Percentiles rank a stretch among this genome's conserved stretches.
Evolutionary conservation across 2,888 invertebrate genomes (phyloP).

Genomic region (Drosophila hamatofila): DNA sequence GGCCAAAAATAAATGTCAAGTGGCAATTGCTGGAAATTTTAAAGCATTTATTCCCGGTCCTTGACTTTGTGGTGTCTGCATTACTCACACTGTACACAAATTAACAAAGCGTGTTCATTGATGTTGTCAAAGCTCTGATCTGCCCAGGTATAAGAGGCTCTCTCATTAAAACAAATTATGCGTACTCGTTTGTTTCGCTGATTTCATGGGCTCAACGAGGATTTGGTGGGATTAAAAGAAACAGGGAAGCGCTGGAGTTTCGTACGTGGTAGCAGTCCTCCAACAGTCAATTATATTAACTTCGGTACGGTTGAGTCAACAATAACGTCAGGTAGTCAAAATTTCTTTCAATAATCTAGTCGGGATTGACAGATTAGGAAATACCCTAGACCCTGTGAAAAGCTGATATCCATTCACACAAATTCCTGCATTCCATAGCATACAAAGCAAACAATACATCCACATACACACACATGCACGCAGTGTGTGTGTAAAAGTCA

Average conservation of each 20-base stretch:
- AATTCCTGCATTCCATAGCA: too few species aligned
- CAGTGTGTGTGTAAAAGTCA: too few species aligned
- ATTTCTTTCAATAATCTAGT: neutral
- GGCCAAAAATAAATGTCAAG: conserved; percentile 1
- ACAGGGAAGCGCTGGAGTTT: conserved; percentile 34
- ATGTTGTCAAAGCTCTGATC: conserved; percentile 48
- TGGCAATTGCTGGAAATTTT: conserved; percentile 48
- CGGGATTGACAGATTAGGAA: neutral
- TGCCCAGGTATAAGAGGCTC: conserved; percentile 15
- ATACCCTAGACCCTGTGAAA: neutral
- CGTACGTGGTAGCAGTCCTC: conserved; percentile 32
- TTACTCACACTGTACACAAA: conserved; percentile 54
- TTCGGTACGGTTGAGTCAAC: conserved; percentile 6
- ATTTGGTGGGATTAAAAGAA: conserved; percentile 33
- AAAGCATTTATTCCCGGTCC: conserved; percentile 70
- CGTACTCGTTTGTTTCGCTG: conserved; percentile 18
- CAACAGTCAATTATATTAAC: conserved; percentile 19
- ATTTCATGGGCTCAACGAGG: conserved; percentile 10
- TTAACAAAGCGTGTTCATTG: conserved; percentile 54
- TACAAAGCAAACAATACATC: too few species aligned
- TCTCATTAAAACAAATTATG: conserved; percentile 39
- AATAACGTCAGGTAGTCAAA: neutral
- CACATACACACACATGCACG: too few species aligned
- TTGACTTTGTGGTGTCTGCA: conserved; percentile 52
- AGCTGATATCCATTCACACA: too few species aligned